A percentile compares a stretch with the other conserved stretches of the same genome.
These are phyloP conservation scores for Seriola aureovittata DNA, from an alignment of 2,113 vertebrate species.

Conservation along the genomic window DNA sequence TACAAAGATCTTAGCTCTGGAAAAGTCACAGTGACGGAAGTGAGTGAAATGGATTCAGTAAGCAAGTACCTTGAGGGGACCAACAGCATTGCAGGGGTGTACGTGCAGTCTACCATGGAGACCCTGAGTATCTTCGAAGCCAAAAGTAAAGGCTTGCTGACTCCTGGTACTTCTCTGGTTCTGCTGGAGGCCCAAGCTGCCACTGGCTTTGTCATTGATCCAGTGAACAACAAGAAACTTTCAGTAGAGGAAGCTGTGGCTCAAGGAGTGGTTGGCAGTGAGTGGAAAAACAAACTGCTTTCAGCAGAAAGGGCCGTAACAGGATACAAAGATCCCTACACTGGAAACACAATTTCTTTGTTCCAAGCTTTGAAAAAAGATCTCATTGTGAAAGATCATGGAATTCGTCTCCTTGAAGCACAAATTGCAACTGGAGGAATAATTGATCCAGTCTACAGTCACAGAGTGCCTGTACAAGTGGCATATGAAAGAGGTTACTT, in stretches of 20 bases:
- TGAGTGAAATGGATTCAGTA: constrained; percentile 81
- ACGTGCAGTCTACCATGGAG: constrained; percentile 82
- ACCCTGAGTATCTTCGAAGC: constrained; percentile 86
- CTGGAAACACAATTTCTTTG: constrained; percentile 85
- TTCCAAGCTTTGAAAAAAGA: constrained; percentile 84
- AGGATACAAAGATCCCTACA: constrained; percentile 88
- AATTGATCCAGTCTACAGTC: constrained; percentile 74
- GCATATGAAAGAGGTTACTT: constrained; percentile 88
- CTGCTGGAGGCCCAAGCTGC: constrained; percentile 91
- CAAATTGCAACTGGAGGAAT: constrained; percentile 79
- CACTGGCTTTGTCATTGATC: constrained; percentile 88
- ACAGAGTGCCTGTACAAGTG: constrained; percentile 82
- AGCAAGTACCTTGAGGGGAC: constrained; percentile 83
- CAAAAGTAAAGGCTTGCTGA: constrained; percentile 80
- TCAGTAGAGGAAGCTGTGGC: constrained; percentile 85
- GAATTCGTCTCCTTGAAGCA: constrained; percentile 75
- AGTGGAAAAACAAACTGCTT: constrained; percentile 79
- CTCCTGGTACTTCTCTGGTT: constrained; percentile 87
- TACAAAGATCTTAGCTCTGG: constrained; percentile 80
- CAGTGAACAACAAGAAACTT: constrained; percentile 83
- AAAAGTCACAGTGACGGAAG: constrained; percentile 73
- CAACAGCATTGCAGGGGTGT: constrained; percentile 84
- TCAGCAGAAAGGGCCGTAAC: constrained; percentile 80
- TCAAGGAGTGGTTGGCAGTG: constrained; percentile 73
- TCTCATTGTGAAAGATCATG: constrained; percentile 77